A percentile compares a stretch with the other conserved stretches of the same genome.
Evolutionary conservation across 2,888 invertebrate genomes (phyloP).

Genomic region (Spilosoma lubricipeda): DNA sequence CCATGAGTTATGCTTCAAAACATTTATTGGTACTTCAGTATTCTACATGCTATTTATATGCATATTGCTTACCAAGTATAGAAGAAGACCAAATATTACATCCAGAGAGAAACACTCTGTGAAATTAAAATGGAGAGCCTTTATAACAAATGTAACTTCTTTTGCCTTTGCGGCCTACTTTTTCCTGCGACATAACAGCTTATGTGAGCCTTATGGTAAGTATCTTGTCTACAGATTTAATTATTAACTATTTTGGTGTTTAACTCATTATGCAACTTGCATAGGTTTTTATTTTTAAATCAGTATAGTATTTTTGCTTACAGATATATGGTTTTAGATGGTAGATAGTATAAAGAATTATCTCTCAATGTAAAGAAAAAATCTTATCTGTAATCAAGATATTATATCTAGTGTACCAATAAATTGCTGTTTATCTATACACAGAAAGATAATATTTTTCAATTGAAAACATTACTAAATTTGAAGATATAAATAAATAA

Average conservation of each 20-base stretch:
- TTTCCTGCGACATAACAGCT: constrained; percentile 95
- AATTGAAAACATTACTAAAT: background rate
- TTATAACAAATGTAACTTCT: constrained; percentile 90
- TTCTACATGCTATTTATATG: constrained; percentile 95
- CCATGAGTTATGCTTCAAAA: constrained; percentile 95
- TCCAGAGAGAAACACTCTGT: constrained; percentile 89
- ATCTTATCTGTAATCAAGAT: background rate
- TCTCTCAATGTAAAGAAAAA: background rate
- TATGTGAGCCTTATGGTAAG: constrained; percentile 97
- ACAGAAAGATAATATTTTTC: background rate
- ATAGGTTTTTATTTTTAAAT: background rate
- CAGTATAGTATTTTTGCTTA: too few relatives aligned
- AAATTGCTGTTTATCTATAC: background rate
- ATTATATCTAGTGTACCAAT: background rate
- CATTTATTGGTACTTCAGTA: constrained; percentile 94
- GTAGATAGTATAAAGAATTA: too few relatives aligned
- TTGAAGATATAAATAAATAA: too few relatives aligned
- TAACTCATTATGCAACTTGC: background rate
- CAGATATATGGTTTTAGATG: too few relatives aligned
- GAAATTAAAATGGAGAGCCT: constrained; percentile 91
- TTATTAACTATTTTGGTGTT: background rate
- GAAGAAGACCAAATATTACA: constrained; percentile 86
- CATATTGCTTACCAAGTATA: constrained; percentile 89
- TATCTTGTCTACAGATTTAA: background rate
- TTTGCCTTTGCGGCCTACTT: constrained; percentile 94